Evolutionary conservation across 2,888 invertebrate genomes (phyloP), one percentile per base, ranked within the genome.

Genomic region (Hermodice carunculata): DNA sequence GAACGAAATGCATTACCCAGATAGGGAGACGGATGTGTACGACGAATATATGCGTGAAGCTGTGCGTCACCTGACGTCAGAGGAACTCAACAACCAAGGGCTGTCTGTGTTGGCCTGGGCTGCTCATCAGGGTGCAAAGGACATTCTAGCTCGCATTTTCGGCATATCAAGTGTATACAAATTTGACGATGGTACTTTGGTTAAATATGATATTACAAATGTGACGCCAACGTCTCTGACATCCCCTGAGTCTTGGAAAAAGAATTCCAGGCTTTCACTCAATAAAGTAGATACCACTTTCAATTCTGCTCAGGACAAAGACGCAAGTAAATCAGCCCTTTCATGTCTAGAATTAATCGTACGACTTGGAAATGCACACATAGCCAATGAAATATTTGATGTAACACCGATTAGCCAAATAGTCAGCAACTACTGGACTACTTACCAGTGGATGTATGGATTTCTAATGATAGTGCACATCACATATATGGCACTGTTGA

Each of bases 261-360:
- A n/a, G n/a, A n/a, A n/a, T n/a, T n/a, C n/a, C n/a, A n/a, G n/a
- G n/a, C n/a, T n/a, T n/a, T n/a, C n/a, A n/a, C n/a, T n/a, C n/a
- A n/a, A n/a, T n/a, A n/a, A n/a, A n/a, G n/a, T n/a, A n/a, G n/a
- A n/a, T n/a, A n/a, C n/a, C n/a, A n/a, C n/a, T n/a, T n/a, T n/a
- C n/a, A n/a, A n/a, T n/a, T n/a, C n/a, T n/a, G n/a, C n/a, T n/a
- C n/a, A n/a, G n/a, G n/a, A n/a, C n/a, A 37, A n/a, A n/a, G n/a
- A n/a, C n/a, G n/a, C n/a, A n/a, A n/a, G n/a, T n/a, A n/a, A n/a
- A n/a, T n/a, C 37, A 22, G 51, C 44, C 31, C 29, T 28, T 14
- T 80, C 81, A 4, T 79, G 76, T 32, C 51, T 84, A n/a, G 80
- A 82, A 61, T 75, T 77, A 64, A 73, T 84, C n/a, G 71, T 79